Conservation (phyloP, 2,888 invertebrate species). For the Platerodrilus igneus region DNA sequence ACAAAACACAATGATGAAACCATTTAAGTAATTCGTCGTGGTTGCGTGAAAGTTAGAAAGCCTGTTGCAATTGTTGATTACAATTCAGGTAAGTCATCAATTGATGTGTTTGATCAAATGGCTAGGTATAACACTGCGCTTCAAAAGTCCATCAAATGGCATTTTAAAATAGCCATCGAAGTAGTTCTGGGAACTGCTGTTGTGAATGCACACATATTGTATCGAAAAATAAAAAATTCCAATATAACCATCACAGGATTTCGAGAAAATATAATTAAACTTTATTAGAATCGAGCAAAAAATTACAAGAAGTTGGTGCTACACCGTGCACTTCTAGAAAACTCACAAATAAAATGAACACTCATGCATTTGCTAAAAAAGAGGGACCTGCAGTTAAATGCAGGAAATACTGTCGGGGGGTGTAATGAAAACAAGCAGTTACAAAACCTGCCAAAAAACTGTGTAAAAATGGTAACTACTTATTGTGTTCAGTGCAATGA, state of each 20-base stretch:
- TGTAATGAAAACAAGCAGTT: conserved; percentile 3
- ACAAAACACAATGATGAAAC: no score
- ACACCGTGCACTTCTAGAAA: neutral
- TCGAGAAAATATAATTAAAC: no score
- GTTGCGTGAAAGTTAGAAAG: no score
- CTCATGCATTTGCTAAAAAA: conserved; percentile 2
- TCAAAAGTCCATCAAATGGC: conserved; percentile 1
- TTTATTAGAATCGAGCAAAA: no score
- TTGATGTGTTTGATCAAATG: neutral
- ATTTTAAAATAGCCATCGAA: neutral
- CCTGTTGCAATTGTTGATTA: no score
- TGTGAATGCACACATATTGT: no score
- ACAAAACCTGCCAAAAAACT: no score
- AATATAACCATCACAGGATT: neutral
- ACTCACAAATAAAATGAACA: neutral
- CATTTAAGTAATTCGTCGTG: no score
- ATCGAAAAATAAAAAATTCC: neutral
- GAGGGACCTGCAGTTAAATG: neutral
- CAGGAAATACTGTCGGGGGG: neutral
- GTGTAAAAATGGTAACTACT: neutral
- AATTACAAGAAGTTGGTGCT: no score
- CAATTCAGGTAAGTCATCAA: no score
- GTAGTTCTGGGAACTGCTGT: no score
- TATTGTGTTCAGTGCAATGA: no score
- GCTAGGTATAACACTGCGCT: conserved; percentile 1